These are phyloP conservation scores for Knipowitschia caucasica DNA, from an alignment of 2,797 vertebrate genomes.

Conservation along the genomic window DNA sequence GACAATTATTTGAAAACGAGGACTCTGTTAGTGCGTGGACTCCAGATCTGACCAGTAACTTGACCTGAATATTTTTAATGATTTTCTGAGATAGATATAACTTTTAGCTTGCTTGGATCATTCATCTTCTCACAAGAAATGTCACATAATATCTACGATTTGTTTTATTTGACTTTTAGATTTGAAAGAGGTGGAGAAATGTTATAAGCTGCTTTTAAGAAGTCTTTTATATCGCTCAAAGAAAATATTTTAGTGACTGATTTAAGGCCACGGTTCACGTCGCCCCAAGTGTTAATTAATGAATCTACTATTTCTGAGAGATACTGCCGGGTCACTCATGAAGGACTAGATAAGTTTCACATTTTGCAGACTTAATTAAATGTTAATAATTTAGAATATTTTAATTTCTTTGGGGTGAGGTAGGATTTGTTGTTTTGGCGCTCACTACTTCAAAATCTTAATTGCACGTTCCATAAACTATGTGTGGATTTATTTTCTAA, in stretches of 20 bases:
- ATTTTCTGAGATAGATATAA: too few species aligned
- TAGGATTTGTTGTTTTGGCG: constrained; percentile 1
- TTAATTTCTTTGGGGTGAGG: constrained; percentile 6
- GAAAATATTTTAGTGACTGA: background rate
- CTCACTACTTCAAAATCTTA: constrained; percentile 5
- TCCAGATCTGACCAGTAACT: too few species aligned
- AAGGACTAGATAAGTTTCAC: constrained; percentile 7
- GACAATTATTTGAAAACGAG: too few species aligned
- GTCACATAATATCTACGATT: too few species aligned
- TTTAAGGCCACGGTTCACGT: background rate
- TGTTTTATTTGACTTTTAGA: too few species aligned
- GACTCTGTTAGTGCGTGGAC: too few species aligned
- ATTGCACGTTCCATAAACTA: too few species aligned
- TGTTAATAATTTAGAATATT: constrained; percentile 6
- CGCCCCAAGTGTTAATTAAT: constrained; percentile 7
- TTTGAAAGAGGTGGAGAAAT: background rate
- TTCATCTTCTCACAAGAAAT: too few species aligned
- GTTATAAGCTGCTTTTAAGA: background rate
- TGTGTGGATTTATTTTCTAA: too few species aligned
- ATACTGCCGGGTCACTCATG: constrained; percentile 6
- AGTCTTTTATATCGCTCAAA: background rate
- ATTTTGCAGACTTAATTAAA: constrained; percentile 9
- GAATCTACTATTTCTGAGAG: constrained; percentile 6
- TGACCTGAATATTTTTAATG: too few species aligned
- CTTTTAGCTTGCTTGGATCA: too few species aligned